Conservation (phyloP, 2,797 vertebrate species). For the Salarias fasciatus region DNA sequence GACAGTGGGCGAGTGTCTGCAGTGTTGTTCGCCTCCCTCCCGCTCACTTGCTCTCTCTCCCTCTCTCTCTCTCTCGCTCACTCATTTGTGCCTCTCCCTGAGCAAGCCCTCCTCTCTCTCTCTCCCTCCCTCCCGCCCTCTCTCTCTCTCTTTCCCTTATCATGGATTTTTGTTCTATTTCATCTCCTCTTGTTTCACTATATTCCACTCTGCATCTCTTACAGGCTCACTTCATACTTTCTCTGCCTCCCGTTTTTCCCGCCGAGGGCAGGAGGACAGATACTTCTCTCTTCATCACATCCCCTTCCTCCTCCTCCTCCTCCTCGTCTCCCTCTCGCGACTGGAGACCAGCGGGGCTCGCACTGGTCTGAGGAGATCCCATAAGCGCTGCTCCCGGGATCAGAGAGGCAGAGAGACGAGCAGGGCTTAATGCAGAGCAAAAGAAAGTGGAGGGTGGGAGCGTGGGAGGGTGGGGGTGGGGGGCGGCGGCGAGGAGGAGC, state of each 20-base stretch:
- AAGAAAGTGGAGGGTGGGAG: conserved; percentile 36
- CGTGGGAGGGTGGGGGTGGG: too few species aligned
- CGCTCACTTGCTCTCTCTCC: conserved; percentile 24
- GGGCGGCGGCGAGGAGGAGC: conserved; percentile 66
- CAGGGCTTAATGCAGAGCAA: conserved; percentile 66
- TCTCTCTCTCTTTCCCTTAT: conserved; percentile 21
- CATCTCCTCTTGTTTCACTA: neutral
- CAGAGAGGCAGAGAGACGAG: conserved; percentile 67
- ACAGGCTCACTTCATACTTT: conserved; percentile 41
- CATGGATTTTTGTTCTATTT: too few species aligned
- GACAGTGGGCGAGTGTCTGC: conserved; percentile 79
- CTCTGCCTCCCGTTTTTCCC: conserved; percentile 12
- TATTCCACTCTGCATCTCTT: conserved; percentile 31
- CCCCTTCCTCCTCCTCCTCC: conserved; percentile 11
- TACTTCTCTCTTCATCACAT: conserved; percentile 1
- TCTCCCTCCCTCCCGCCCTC: conserved; percentile 19
- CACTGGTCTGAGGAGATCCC: conserved; percentile 60
- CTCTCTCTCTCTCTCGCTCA: conserved; percentile 56
- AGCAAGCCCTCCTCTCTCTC: conserved; percentile 22
- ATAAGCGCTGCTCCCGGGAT: conserved; percentile 64
- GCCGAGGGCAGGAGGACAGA: conserved; percentile 52
- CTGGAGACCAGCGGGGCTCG: conserved; percentile 67
- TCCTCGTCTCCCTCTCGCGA: conserved; percentile 27
- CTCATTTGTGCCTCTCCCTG: conserved; percentile 52
- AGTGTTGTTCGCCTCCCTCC: conserved; percentile 75